Conservation (phyloP, 2,888 invertebrate genomes). For the Abrostola tripartita region DNA sequence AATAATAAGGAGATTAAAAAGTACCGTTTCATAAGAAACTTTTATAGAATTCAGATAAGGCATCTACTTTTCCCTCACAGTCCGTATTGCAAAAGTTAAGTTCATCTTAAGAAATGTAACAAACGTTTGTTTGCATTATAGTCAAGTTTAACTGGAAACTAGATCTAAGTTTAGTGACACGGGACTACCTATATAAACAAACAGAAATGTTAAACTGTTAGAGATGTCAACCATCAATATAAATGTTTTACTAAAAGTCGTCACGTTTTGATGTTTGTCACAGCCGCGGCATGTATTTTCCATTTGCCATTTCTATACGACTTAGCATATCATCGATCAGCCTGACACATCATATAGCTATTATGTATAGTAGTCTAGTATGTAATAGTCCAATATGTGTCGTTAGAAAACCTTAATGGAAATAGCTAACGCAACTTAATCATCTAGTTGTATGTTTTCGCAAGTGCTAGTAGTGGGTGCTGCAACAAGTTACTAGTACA, state of each 20-base stretch:
- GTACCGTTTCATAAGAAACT: slow-evolving; percentile 42
- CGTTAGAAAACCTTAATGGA: slow-evolving; percentile 50
- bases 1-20: slow-evolving; percentile 11
- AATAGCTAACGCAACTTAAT: slow-evolving; percentile 51
- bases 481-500: slow-evolving; percentile 33
- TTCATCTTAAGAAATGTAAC: slow-evolving; percentile 35
- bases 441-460: slow-evolving; percentile 52
- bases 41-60: slow-evolving; percentile 43
- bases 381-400: slow-evolving; percentile 21
- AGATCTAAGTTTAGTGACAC: slow-evolving; percentile 16
- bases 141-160: slow-evolving; percentile 37
- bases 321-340: slow-evolving; percentile 18
- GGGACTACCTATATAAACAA: slow-evolving; percentile 7
- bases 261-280: slow-evolving; percentile 13
- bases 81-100: slow-evolving; percentile 59
- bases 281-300: slow-evolving; percentile 5
- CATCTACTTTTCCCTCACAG: slow-evolving; percentile 43
- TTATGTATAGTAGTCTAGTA: slow-evolving; percentile 1
- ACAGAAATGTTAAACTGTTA: slow-evolving; percentile 6
- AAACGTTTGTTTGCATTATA: slow-evolving; percentile 33
- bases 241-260: slow-evolving; percentile 7
- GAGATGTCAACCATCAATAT: slow-evolving; percentile 10
- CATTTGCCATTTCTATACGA: slow-evolving; percentile 4
- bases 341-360: slow-evolving; percentile 34
- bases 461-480: slow-evolving; percentile 30